Conservation (phyloP, 2,797 vertebrate species). For the Acanthurus lineatus region DNA sequence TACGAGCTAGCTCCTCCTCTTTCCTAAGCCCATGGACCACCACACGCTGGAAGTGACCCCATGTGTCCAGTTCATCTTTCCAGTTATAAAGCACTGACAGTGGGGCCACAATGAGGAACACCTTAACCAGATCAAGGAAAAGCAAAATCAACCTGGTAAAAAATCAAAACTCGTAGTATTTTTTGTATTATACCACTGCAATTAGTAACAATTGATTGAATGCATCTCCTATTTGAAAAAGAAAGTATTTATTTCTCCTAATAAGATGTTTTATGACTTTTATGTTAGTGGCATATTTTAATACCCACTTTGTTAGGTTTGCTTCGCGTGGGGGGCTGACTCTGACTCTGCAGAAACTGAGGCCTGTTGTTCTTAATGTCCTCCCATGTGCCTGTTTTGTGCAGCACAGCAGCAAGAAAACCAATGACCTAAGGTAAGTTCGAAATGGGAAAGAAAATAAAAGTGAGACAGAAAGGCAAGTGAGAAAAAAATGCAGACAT, state of each 20-base stretch:
- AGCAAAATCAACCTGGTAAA: slow-evolving; percentile 18
- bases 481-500: slow-evolving; percentile 12
- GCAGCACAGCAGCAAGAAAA: slow-evolving; percentile 93
- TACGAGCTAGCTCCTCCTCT: slow-evolving; percentile 88
- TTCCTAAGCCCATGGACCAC: slow-evolving; percentile 93
- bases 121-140: slow-evolving; percentile 77
- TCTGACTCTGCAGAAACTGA: slow-evolving; percentile 91
- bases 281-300: slow-evolving; percentile 8
- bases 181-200: not conserved
- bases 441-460: not conserved
- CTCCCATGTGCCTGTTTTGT: slow-evolving; percentile 93
- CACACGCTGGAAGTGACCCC: slow-evolving; percentile 93
- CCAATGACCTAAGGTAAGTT: slow-evolving; percentile 89
- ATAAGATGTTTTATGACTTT: not conserved
- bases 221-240: not conserved
- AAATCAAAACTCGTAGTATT: not conserved
- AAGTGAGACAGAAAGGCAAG: not conserved
- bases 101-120: slow-evolving; percentile 95
- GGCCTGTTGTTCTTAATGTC: slow-evolving; percentile 96
- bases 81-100: slow-evolving; percentile 97
- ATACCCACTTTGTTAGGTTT: slow-evolving; percentile 87
- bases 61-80: slow-evolving; percentile 96
- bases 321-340: slow-evolving; percentile 66
- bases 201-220: slow-evolving; percentile 11
- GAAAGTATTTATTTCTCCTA: not conserved